These are phyloP conservation scores for Anguilla obscura DNA, from an alignment of 2,797 vertebrate genomes.

Conservation along the genomic window DNA sequence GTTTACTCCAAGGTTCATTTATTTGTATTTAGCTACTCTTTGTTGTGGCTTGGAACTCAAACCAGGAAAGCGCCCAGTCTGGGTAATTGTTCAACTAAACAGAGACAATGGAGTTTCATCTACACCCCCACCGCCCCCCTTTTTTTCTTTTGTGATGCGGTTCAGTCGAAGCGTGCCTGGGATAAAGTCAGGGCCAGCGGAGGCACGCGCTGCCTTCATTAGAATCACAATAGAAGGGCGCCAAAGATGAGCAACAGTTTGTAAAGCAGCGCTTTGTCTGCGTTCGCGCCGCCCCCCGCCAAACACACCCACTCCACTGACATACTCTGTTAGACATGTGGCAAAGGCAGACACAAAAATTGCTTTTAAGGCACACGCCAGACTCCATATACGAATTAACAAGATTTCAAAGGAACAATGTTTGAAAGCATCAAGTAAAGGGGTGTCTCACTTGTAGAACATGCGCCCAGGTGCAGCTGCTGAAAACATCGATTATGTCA, in stretches of 20 bases:
- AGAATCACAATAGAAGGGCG: conserved; percentile 62
- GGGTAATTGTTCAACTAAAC: conserved; percentile 44
- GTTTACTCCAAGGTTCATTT: conserved; percentile 42
- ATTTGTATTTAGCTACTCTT: conserved; percentile 35
- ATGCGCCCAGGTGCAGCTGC: background rate
- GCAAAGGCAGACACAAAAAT: background rate
- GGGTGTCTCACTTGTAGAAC: background rate
- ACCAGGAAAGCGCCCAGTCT: conserved; percentile 41
- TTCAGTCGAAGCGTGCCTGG: conserved; percentile 58
- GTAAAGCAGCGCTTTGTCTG: conserved; percentile 47
- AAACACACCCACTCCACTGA: conserved; percentile 12
- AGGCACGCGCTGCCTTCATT: conserved; percentile 71
- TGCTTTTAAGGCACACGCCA: conserved; percentile 35
- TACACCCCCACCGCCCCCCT: conserved; percentile 19
- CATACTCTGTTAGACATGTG: conserved; percentile 37
- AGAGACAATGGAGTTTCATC: conserved; percentile 42
- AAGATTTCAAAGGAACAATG: conserved; percentile 21
- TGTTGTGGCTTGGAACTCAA: conserved; percentile 40
- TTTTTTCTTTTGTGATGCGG: conserved; percentile 21
- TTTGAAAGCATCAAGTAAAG: background rate
- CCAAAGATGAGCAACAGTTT: conserved; percentile 63
- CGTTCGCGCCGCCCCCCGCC: conserved; percentile 32
- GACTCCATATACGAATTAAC: conserved; percentile 28
- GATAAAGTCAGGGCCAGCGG: conserved; percentile 52
- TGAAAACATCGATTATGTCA: conserved; percentile 7